Percentiles rank a stretch among this genome's conserved stretches.
These are phyloP conservation scores for Hoplias malabaricus DNA, from an alignment of 2,113 vertebrate species.

Conservation along the genomic window DNA sequence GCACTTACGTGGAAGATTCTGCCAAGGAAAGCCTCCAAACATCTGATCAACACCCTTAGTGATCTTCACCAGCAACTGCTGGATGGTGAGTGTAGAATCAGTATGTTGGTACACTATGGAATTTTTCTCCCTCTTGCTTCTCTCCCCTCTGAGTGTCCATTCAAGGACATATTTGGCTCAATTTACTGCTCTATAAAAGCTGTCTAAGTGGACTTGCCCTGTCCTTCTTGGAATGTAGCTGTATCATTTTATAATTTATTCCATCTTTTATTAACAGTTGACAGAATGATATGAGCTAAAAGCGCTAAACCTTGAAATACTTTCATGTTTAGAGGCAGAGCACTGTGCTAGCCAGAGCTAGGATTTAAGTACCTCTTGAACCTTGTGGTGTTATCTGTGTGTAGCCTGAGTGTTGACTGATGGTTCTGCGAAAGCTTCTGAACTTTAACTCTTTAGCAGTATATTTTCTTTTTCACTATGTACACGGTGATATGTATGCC, in stretches of 20 bases:
- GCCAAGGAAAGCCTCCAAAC: slow-evolving; percentile 96
- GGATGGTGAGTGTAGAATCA: slow-evolving; percentile 82
- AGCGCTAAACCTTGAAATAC: slow-evolving; percentile 18
- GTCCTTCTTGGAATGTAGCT: slow-evolving; percentile 6
- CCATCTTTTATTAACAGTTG: slow-evolving; percentile 28
- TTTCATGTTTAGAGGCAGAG: slow-evolving; percentile 16
- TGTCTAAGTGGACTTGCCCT: slow-evolving; percentile 11
- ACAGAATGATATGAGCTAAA: background rate
- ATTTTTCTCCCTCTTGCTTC: background rate
- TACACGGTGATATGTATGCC: slow-evolving; percentile 4
- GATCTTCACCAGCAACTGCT: slow-evolving; percentile 89
- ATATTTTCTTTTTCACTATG: background rate
- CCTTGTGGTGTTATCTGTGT: slow-evolving; percentile 1
- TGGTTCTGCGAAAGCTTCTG: slow-evolving; percentile 9
- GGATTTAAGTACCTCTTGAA: background rate
- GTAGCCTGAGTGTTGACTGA: slow-evolving; percentile 22
- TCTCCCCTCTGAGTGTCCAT: background rate
- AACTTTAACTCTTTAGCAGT: background rate
- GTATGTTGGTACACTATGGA: slow-evolving; percentile 20
- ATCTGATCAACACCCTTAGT: slow-evolving; percentile 89
- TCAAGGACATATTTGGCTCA: slow-evolving; percentile 11
- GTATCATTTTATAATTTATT: slow-evolving; percentile 28
- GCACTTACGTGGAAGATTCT: slow-evolving; percentile 92
- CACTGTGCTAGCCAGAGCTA: background rate
- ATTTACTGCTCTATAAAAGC: slow-evolving; percentile 4